These are phyloP conservation scores for Perithous albicinctus DNA, from an alignment of 2,888 invertebrate species.

Conservation along the genomic window DNA sequence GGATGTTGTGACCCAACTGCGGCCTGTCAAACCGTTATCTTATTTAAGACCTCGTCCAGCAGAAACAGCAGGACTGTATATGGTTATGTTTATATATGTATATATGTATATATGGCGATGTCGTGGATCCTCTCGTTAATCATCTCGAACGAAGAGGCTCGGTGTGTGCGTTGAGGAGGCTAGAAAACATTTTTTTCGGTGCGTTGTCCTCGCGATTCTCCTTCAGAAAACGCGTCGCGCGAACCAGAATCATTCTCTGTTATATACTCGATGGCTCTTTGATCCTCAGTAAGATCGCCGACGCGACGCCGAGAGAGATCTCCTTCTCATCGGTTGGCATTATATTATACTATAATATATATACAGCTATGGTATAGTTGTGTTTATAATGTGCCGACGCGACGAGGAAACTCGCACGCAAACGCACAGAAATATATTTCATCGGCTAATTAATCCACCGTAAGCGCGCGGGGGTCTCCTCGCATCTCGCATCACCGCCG, in stretches of 20 bases:
- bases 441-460: constrained; percentile 71
- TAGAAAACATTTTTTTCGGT: constrained; percentile 32
- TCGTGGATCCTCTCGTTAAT: constrained; percentile 51
- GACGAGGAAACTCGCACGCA: constrained; percentile 52
- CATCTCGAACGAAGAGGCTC: constrained; percentile 34
- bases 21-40: constrained; percentile 72
- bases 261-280: constrained; percentile 53
- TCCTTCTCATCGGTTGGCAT: constrained; percentile 53
- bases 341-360: constrained; percentile 44
- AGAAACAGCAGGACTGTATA: neutral
- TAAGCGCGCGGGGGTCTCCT: constrained; percentile 52
- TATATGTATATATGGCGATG: constrained; percentile 16
- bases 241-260: constrained; percentile 57
- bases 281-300: constrained; percentile 63
- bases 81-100: neutral
- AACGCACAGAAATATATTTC: constrained; percentile 65
- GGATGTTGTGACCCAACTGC: constrained; percentile 69
- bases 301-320: constrained; percentile 52
- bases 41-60: constrained; percentile 68
- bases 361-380: constrained; percentile 3
- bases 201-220: neutral
- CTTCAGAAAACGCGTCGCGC: constrained; percentile 22
- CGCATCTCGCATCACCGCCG: constrained; percentile 67
- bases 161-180: constrained; percentile 19
- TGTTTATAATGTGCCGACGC: constrained; percentile 30